A percentile compares a stretch with the other conserved stretches of the same genome.
These are phyloP conservation scores for Hoplodrina blanda DNA, from an alignment of 2,888 invertebrate genomes.

Conservation along the genomic window DNA sequence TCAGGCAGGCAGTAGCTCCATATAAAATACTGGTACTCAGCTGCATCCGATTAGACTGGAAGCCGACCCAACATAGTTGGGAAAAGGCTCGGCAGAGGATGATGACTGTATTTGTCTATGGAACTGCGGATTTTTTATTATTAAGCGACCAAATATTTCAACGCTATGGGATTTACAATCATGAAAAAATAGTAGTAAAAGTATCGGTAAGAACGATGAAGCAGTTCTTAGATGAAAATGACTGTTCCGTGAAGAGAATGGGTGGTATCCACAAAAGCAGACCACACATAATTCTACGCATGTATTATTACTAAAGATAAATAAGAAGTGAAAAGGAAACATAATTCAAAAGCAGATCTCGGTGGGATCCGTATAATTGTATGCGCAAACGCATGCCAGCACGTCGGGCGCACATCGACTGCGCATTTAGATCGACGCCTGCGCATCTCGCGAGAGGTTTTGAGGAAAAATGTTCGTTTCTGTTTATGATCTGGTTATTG, in stretches of 20 bases:
- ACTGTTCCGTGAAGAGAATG: neutral
- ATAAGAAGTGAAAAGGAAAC: constrained; percentile 56
- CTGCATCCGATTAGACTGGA: no score
- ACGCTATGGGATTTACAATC: no score
- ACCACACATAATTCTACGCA: constrained; percentile 30
- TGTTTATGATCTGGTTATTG: constrained; percentile 68
- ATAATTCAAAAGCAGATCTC: constrained; percentile 62
- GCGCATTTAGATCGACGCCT: constrained; percentile 55
- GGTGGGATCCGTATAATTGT: constrained; percentile 49
- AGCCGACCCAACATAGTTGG: no score
- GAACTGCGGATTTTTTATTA: no score
- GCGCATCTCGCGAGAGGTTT: constrained; percentile 62
- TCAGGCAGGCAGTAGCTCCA: no score
- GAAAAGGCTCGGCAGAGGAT: no score
- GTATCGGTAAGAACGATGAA: no score
- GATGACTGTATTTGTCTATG: no score
- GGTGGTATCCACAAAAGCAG: constrained; percentile 25
- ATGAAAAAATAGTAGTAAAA: no score
- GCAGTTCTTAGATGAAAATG: neutral
- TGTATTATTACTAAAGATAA: constrained; percentile 34
- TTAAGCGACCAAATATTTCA: no score
- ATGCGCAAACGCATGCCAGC: constrained; percentile 62
- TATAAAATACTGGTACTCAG: no score
- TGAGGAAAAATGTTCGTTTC: constrained; percentile 63
- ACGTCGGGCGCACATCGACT: constrained; percentile 50